Conservation (phyloP, 1,140 invertebrate species). For the Heliconius himera region DNA sequence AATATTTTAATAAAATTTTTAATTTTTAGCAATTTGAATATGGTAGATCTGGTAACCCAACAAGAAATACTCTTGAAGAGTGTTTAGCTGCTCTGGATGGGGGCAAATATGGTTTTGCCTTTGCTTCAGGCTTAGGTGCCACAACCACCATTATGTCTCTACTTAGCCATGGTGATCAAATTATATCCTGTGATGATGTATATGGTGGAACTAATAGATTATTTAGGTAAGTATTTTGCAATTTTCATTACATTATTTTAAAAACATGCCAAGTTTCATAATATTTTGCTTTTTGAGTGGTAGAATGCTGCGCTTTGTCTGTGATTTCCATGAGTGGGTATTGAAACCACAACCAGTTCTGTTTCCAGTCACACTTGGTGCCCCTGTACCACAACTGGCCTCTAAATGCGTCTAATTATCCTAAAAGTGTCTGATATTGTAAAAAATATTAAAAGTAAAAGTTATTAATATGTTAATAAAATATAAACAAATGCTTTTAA, state of each 20-base stretch:
- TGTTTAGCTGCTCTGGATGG: conserved; percentile 95
- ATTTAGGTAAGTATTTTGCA: conserved; percentile 67
- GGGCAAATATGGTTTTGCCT: conserved; percentile 93
- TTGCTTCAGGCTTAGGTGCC: conserved; percentile 95
- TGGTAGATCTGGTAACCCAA: conserved; percentile 97
- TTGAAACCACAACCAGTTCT: too few relatives aligned
- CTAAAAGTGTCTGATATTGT: too few relatives aligned
- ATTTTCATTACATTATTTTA: neutral
- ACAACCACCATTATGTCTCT: conserved; percentile 89
- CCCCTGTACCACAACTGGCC: too few relatives aligned
- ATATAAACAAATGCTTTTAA: too few relatives aligned
- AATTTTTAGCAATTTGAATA: conserved; percentile 93
- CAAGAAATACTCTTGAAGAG: conserved; percentile 92
- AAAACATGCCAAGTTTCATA: neutral
- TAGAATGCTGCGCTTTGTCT: too few relatives aligned
- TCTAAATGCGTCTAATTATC: too few relatives aligned
- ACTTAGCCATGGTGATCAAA: conserved; percentile 93
- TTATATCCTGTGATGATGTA: conserved; percentile 95
- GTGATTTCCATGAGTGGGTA: too few relatives aligned
- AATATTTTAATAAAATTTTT: neutral
- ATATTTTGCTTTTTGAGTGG: too few relatives aligned
- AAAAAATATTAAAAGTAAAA: too few relatives aligned
- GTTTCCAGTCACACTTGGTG: too few relatives aligned
- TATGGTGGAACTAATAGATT: conserved; percentile 95
- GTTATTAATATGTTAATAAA: too few relatives aligned